These are phyloP conservation scores for Taenaris catops DNA, from an alignment of 2,888 invertebrate genomes.

Conservation along the genomic window DNA sequence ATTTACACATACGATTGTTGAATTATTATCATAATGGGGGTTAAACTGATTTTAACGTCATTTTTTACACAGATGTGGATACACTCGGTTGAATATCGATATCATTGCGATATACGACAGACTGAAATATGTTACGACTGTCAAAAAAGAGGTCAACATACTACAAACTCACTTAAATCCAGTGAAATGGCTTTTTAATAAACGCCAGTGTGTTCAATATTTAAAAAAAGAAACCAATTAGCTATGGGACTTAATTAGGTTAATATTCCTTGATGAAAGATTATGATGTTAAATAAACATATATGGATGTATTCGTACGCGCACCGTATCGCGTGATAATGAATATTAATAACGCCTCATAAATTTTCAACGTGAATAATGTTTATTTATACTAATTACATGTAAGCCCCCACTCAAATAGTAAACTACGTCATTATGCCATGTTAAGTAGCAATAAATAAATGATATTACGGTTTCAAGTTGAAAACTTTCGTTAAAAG, in stretches of 20 bases:
- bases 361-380: constrained; percentile 14
- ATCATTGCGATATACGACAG: too few species aligned
- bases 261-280: constrained; percentile 36
- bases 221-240: constrained; percentile 31
- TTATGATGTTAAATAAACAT: constrained; percentile 31
- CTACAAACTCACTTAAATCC: too few species aligned
- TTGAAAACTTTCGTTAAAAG: constrained; percentile 1
- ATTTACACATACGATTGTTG: too few species aligned
- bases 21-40: too few species aligned
- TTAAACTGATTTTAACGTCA: too few species aligned
- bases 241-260: constrained; percentile 37
- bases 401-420: constrained; percentile 10
- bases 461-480: neutral
- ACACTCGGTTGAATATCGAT: too few species aligned
- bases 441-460: constrained; percentile 6
- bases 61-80: too few species aligned
- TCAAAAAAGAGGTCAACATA: too few species aligned
- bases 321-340: constrained; percentile 19
- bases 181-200: too few species aligned
- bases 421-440: constrained; percentile 6
- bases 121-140: too few species aligned
- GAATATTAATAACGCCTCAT: constrained; percentile 23
- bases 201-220: too few species aligned
- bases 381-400: constrained; percentile 13
- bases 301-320: constrained; percentile 27